These are phyloP conservation scores for Balanococcus diminutus DNA, from an alignment of 2,888 invertebrate genomes.

Conservation along the genomic window DNA sequence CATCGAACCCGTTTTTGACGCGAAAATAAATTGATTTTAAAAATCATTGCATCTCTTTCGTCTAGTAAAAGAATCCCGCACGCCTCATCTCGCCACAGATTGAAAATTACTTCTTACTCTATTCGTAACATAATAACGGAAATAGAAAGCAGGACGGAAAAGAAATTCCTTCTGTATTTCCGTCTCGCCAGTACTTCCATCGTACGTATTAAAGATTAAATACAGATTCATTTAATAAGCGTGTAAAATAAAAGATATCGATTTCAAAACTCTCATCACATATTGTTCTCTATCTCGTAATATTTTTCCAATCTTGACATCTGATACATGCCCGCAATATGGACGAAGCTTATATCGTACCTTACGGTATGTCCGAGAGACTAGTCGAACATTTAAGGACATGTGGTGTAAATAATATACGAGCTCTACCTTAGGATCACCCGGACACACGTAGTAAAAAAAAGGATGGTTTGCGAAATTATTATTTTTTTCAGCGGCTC, in stretches of 20 bases:
- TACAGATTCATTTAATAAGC: slow-evolving; percentile 7
- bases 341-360: not conserved
- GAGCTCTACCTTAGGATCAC: not conserved
- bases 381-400: not conserved
- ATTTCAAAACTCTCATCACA: not conserved
- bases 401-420: not conserved
- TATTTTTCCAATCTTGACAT: slow-evolving; percentile 13
- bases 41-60: not conserved
- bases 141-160: not conserved
- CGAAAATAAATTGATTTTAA: not conserved
- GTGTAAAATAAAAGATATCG: not conserved
- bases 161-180: not conserved
- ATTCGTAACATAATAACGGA: not conserved
- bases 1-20: not conserved
- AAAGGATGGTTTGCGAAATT: not conserved
- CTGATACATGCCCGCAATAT: not conserved
- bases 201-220: not conserved
- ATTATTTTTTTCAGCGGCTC: not conserved
- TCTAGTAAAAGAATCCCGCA: not conserved
- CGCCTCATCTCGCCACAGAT: too few relatives aligned
- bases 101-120: not conserved
- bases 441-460: not conserved
- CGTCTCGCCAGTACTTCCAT: not conserved
- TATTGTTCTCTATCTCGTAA: not conserved
- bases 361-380: not conserved